A percentile compares a stretch with the other conserved stretches of the same genome.
phyloP scores from a whole-genome alignment of 1,140 invertebrate species.

The Campodea augens region DNA sequence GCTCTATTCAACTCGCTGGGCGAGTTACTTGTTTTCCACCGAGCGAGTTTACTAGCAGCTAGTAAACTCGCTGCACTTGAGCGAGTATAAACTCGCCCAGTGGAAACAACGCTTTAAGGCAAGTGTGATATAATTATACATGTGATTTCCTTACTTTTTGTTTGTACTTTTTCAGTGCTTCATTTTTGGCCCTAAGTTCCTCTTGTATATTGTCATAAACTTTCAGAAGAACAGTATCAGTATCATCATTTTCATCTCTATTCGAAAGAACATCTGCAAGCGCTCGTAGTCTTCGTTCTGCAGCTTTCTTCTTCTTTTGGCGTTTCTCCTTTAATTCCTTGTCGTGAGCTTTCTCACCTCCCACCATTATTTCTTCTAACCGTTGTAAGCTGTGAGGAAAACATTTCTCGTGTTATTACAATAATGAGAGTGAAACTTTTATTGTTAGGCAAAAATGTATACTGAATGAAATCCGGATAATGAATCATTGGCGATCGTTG shows the following conservation, averaged over 20 bases:
- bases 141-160: conserved; percentile 37
- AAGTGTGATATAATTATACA: background rate
- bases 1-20: too few species aligned
- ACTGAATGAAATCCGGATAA: too few species aligned
- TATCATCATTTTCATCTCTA: conserved; percentile 46
- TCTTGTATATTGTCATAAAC: conserved; percentile 57
- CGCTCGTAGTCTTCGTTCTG: conserved; percentile 39
- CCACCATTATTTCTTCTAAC: conserved; percentile 53
- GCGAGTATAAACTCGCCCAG: too few species aligned
- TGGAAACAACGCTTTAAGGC: too few species aligned
- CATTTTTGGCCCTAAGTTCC: conserved; percentile 50
- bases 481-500: too few species aligned
- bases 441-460: background rate
- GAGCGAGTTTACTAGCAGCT: too few species aligned
- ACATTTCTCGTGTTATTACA: background rate
- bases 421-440: background rate
- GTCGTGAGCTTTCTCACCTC: conserved; percentile 56
- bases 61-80: too few species aligned
- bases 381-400: conserved; percentile 33
- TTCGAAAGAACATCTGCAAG: conserved; percentile 40
- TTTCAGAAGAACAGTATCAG: conserved; percentile 31
- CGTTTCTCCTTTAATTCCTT: conserved; percentile 45
- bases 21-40: too few species aligned
- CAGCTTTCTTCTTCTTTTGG: conserved; percentile 41
- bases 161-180: conserved; percentile 44